phyloP scores from a whole-genome alignment of 2,113 vertebrate genomes.

The Oreamnos americanus region DNA sequence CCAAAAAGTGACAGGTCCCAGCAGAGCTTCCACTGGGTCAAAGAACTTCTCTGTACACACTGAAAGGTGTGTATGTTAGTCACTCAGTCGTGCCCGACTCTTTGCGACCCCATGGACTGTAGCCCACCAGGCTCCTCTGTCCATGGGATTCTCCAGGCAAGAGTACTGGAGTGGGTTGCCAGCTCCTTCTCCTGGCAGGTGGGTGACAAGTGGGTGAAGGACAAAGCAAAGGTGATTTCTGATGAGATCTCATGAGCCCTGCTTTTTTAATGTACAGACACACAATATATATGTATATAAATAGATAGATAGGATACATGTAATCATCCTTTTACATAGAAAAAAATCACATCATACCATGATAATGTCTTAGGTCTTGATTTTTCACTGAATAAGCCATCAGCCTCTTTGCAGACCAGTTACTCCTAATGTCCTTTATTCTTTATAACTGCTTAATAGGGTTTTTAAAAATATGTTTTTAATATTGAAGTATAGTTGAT shows the following conservation, averaged over 20 bases:
- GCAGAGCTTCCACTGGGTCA: neutral
- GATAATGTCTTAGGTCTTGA: neutral
- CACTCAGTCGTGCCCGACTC: rapidly evolving
- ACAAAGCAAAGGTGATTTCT: neutral
- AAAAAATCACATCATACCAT: neutral
- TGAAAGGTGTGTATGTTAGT: neutral
- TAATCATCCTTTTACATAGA: neutral
- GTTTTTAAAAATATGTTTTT: neutral
- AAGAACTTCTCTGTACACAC: neutral
- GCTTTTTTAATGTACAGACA: neutral
- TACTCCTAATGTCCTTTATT: neutral
- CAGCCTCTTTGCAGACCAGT: neutral
- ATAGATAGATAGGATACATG: neutral
- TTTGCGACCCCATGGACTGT: neutral
- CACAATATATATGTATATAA: neutral
- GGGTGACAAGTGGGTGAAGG: neutral
- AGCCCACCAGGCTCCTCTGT: neutral
- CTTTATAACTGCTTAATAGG: neutral
- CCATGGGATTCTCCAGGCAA: neutral
- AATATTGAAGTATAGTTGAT: neutral
- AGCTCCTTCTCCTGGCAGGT: neutral
- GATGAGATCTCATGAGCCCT: neutral
- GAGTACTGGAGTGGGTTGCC: neutral
- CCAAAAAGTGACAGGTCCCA: neutral
- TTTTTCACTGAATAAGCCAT: neutral